Evolutionary conservation across 2,797 vertebrate genomes (phyloP), one percentile per base, ranked within the genome.

Genomic region (Hydrophis major): DNA sequence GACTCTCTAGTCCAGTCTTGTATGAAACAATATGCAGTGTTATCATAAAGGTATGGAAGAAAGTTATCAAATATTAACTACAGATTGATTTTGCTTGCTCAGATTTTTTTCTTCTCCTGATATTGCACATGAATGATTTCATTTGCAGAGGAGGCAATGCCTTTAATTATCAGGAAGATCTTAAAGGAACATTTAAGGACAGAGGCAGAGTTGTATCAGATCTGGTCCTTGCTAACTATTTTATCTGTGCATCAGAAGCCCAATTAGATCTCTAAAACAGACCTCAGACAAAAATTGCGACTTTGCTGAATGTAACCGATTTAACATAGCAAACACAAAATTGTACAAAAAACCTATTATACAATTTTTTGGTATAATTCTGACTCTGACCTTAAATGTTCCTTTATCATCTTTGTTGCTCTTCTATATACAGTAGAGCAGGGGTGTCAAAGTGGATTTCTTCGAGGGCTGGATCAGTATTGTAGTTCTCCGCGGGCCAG

Each of bases 61-160:
- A 96, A 94, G 93, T 92, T 95, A 97, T 97, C 91, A 97, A 97
- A 96, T 97, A 97, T 97, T 97, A 96, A 97, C 95, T 96, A 94
- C 1, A 0, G 88, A 97, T 97, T 97, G 97, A 97, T 97, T 97
- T 96, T 91, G 92, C 96, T 96, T 95, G 92, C 93, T 91, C 95
- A 89, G 91, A 97, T 96, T 95, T 92, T 94, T 53, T 91, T 93
- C 8, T 3, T 5, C 88, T 93, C 95, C 87, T 94, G 59, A 87
- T 94, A 88, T 59, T 95, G 88, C 93, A 50, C 93, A 96, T 96
- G 96, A 98, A 96, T 97, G 94, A 95, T 95, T 96, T 96, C 93
- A 95, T 93, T 93, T 95, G 94, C 27, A 78, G 87, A 91, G 53
- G 91, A 94, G 60, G 95, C 95, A 92, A 69, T 90, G 91, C 95